Conservation (phyloP, 2,797 vertebrate species). For the Tapirus indicus region DNA sequence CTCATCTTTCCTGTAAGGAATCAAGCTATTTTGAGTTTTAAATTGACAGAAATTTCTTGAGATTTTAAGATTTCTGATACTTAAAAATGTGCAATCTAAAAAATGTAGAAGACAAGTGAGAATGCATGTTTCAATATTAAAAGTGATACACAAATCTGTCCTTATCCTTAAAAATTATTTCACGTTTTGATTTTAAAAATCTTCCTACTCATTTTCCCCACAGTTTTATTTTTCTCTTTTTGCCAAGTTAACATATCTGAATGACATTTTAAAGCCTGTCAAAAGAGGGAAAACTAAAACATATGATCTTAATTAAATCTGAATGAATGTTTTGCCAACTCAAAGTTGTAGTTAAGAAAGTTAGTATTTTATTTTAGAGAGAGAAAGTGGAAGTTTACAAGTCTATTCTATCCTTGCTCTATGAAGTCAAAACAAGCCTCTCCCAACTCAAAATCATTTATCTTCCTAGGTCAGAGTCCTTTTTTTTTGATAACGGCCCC, state of each 20-base stretch:
- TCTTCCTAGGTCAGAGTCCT: neutral
- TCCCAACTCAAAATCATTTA: neutral
- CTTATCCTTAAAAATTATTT: conserved; percentile 11
- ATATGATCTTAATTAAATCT: conserved; percentile 69
- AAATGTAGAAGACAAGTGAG: neutral
- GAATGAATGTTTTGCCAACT: conserved; percentile 65
- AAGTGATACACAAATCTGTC: conserved; percentile 4
- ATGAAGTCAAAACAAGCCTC: neutral
- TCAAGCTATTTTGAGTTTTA: conserved; percentile 22
- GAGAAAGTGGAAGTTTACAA: conserved; percentile 68
- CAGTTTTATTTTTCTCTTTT: conserved; percentile 20
- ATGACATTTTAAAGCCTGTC: conserved; percentile 62
- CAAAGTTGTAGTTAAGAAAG: conserved; percentile 58
- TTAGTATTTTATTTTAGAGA: conserved; percentile 62
- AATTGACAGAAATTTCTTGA: neutral
- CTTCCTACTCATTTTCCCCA: neutral
- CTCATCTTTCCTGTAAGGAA: neutral
- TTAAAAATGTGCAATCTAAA: neutral
- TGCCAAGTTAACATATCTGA: conserved; percentile 70
- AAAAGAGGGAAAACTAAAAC: conserved; percentile 65
- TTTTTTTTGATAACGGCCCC: neutral
- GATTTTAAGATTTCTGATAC: conserved; percentile 14
- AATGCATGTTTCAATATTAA: neutral
- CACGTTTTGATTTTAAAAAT: conserved; percentile 12
- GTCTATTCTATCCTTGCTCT: conserved; percentile 40